Base-by-base conservation (phyloP, 2,888 invertebrate species). In the Xiphydria camelus region DNA sequence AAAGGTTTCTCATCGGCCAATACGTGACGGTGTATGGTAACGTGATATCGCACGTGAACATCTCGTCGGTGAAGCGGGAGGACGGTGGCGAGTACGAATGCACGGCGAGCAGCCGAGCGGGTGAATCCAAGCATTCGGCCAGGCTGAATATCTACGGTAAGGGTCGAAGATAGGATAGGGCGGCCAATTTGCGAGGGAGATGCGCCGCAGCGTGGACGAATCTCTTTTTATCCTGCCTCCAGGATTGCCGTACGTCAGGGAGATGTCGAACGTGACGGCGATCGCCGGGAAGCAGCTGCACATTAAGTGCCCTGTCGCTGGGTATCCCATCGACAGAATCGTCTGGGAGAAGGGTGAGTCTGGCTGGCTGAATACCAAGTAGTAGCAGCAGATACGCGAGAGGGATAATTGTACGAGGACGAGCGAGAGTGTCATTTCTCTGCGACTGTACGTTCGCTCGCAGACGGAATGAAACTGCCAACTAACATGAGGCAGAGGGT, bases 131-230 rank as follows among this genome's bases (percentile, higher is more conserved):
- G 12, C 80, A 83, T 61, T 71, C 76, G 12, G 79, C 79, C 2
- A 65, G 78, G 43, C 73, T 83, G 49, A 80, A 81, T 66, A 79
- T 83, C 47, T 81, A 81, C 62, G 83, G 85, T 83, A 53, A n/a
- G n/a, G n/a, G n/a, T n/a, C n/a, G n/a, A n/a, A n/a, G n/a, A n/a
- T n/a, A n/a, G n/a, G n/a, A n/a, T n/a, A n/a, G n/a, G n/a, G n/a
- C n/a, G n/a, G n/a, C n/a, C n/a, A n/a, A n/a, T n/a, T n/a, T n/a
- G n/a, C n/a, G n/a, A n/a, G n/a, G n/a, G n/a, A n/a, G n/a, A n/a
- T n/a, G n/a, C n/a, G n/a, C n/a, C n/a, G n/a, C n/a, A n/a, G n/a
- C n/a, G n/a, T n/a, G n/a, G n/a, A n/a, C n/a, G n/a, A n/a, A n/a
- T n/a, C n/a, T n/a, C n/a, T n/a, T 22, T 32, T 33, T 38, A 10